Conservation (phyloP, 2,113 vertebrate genomes). For the Syngnathus scovelli region DNA sequence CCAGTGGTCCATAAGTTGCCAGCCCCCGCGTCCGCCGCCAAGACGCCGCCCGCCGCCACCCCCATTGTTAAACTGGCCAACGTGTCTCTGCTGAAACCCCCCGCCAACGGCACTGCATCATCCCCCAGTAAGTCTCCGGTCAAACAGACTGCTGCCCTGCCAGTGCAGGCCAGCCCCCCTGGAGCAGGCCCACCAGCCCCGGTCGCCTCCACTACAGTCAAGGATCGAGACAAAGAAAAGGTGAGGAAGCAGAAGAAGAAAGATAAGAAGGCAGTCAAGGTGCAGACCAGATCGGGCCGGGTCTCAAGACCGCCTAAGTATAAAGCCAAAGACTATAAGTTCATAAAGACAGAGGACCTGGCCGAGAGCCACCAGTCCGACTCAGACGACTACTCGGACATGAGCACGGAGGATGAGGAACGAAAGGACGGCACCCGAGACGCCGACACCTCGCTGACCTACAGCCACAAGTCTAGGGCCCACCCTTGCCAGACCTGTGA, state of each 20-base stretch:
- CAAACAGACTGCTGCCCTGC: neutral
- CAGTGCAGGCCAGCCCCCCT: neutral
- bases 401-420: slow-evolving; percentile 86
- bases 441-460: slow-evolving; percentile 37
- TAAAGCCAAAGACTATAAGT: slow-evolving; percentile 95
- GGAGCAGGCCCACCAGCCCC: neutral
- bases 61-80: slow-evolving; percentile 13
- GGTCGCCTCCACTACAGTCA: neutral
- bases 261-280: slow-evolving; percentile 77
- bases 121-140: slow-evolving; percentile 2
- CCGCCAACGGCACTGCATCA: neutral
- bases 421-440: slow-evolving; percentile 7
- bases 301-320: slow-evolving; percentile 91
- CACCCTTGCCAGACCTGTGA: slow-evolving; percentile 87
- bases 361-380: slow-evolving; percentile 86
- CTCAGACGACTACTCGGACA: slow-evolving; percentile 94
- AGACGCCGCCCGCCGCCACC: neutral
- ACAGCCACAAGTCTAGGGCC: slow-evolving; percentile 75
- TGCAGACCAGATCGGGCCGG: slow-evolving; percentile 88
- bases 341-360: slow-evolving; percentile 91
- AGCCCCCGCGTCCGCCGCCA: slow-evolving; percentile 1
- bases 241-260: slow-evolving; percentile 67
- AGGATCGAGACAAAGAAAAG: slow-evolving; percentile 48
- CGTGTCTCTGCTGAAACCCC: slow-evolving; percentile 16
- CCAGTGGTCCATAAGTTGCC: slow-evolving; percentile 65